Base-by-base conservation (phyloP, 1,140 invertebrate genomes). In the Bombyx mandarina region DNA sequence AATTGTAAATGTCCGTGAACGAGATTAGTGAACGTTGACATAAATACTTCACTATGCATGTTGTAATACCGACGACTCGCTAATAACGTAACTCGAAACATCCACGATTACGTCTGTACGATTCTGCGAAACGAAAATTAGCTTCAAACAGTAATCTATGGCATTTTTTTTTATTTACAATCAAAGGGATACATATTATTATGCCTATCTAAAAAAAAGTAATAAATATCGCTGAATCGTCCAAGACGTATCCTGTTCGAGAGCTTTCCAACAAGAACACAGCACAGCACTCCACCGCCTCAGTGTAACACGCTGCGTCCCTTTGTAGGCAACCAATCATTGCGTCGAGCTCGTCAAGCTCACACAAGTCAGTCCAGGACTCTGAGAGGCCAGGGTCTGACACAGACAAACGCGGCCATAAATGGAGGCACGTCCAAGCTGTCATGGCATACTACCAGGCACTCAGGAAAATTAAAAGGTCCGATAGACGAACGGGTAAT, bases 381-480 rank as follows among this genome's bases (percentile, higher is more conserved):
- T 57, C 68, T 58, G 77, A 77, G 67, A 70, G 69, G 69, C 75
- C 72, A 52, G 75, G 67, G 58, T 81, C 79, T 60, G 79, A 88
- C 62, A 68, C 82, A 65, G 88, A 91, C 77, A 89, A 91, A 80
- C 91, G 93, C 62, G 92, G 93, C 73, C 93, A 94, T 89, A 94
- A 93, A 77, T 95, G 94, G 94, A 93, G 92, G 87, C 94, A 94
- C 88, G 90, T 95, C 61, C 90, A 93, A 75, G 94, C 94, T 68
- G 94, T 95, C 70, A 94, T 95, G 93, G 93, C 94, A 69, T 94
- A 94, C 89, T 95, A 95, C 90, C 93, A 93, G 88, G 93, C 93
- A 69, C 91, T 95, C 73, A 91, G 94, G 87, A 94, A 94, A 89
- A 95, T 95, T 88, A 95, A 95, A 93, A 95, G 94, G 94, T 95